Evolutionary conservation across 2,888 invertebrate genomes (phyloP).

Genomic region (Oxyscelio sp.): DNA sequence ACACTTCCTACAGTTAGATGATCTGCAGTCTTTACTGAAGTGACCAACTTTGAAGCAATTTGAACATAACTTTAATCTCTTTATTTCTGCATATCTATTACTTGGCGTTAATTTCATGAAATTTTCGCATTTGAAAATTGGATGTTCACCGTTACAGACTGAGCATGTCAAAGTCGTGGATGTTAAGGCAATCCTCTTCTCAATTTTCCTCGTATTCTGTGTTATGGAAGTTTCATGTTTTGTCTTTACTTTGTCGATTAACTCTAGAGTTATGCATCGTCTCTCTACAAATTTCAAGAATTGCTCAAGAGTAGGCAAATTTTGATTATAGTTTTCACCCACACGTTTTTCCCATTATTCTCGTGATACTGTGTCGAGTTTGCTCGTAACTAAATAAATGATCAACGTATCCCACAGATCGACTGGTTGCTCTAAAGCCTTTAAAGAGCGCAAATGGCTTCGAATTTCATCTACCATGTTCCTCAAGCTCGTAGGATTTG

Average conservation of each 20-base stretch:
- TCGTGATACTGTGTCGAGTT: neutral
- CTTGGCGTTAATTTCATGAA: neutral
- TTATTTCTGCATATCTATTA: neutral
- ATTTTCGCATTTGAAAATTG: neutral
- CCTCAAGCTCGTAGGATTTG: neutral
- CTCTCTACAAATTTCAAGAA: constrained; percentile 9
- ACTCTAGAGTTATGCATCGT: constrained; percentile 1
- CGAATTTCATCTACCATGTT: neutral
- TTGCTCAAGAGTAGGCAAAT: neutral
- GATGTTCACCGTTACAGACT: neutral
- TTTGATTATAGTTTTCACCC: neutral
- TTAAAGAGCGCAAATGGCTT: neutral
- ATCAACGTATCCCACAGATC: no score
- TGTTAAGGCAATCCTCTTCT: neutral
- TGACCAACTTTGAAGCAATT: constrained; percentile 10
- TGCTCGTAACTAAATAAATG: neutral
- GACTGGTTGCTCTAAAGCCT: neutral
- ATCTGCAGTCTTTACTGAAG: constrained; percentile 13
- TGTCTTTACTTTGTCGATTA: constrained; percentile 2
- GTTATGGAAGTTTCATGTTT: neutral
- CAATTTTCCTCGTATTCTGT: neutral
- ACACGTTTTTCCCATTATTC: neutral
- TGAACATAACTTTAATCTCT: neutral
- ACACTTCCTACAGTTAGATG: constrained; percentile 22
- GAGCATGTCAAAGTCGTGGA: neutral